These are phyloP conservation scores for Portunus trituberculatus DNA, from an alignment of 1,140 invertebrate genomes.

Conservation along the genomic window DNA sequence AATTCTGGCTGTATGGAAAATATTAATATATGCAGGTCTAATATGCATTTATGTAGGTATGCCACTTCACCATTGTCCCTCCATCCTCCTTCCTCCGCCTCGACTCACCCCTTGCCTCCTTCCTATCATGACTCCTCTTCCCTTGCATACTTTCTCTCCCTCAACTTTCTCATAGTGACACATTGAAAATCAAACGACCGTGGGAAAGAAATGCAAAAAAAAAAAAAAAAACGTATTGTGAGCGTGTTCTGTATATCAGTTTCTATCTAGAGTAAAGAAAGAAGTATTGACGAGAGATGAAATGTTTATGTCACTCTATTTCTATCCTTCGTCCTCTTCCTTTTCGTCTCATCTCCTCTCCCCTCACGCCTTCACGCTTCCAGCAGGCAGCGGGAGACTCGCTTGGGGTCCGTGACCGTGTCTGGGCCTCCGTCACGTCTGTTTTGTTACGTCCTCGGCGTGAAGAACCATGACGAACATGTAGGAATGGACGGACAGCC, in stretches of 20 bases:
- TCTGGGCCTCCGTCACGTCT: not conserved
- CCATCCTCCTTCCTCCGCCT: not conserved
- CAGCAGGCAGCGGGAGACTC: not conserved
- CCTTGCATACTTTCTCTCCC: not conserved
- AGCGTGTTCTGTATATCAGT: too few species aligned
- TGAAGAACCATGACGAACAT: not conserved
- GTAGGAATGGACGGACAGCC: not conserved
- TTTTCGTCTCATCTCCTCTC: not conserved
- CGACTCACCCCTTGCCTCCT: not conserved
- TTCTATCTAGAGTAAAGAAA: too few species aligned
- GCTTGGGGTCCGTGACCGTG: not conserved
- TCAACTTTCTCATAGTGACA: not conserved
- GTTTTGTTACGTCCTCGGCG: not conserved
- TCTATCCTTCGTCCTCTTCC: not conserved
- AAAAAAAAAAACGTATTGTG: too few species aligned
- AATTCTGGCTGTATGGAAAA: not conserved
- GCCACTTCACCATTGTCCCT: not conserved
- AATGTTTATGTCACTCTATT: not conserved
- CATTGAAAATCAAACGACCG: too few species aligned
- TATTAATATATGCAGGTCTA: not conserved
- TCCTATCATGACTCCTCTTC: not conserved
- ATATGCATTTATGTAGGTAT: constrained; percentile 6
- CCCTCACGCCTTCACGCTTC: not conserved
- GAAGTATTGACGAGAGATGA: not conserved
- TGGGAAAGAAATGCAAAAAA: too few species aligned